A percentile compares a stretch with the other conserved stretches of the same genome.
phyloP scores from a whole-genome alignment of 2,888 invertebrate genomes.

The Tethea ocularis region DNA sequence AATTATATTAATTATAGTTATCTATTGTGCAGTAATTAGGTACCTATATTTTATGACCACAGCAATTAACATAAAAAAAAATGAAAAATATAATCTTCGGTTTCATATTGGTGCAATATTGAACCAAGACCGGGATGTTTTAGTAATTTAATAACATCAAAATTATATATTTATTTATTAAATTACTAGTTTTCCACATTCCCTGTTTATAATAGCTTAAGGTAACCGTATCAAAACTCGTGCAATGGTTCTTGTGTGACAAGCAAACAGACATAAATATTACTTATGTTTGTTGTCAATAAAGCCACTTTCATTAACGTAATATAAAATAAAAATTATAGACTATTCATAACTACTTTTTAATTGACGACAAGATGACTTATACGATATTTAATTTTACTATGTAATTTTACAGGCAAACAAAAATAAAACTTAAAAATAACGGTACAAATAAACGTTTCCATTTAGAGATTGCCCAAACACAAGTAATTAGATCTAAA shows the following conservation, averaged over 20 bases:
- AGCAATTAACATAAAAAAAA: no score
- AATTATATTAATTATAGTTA: background rate
- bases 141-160: no score
- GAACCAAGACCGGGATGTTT: no score
- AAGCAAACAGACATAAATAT: background rate
- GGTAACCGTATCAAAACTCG: no score
- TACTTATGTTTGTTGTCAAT: background rate
- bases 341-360: background rate
- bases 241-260: background rate
- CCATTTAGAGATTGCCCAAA: background rate
- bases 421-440: background rate
- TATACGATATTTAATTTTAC: background rate
- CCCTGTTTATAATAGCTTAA: no score
- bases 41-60: no score
- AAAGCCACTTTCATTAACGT: background rate
- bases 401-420: background rate
- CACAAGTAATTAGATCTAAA: background rate
- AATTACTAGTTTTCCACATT: no score
- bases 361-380: constrained; percentile 1
- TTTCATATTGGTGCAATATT: no score
- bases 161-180: no score
- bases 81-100: no score
- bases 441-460: background rate
- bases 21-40: no score
- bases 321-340: background rate